These are phyloP conservation scores for Cactoblastis cactorum DNA, from an alignment of 2,888 invertebrate genomes.

Conservation along the genomic window DNA sequence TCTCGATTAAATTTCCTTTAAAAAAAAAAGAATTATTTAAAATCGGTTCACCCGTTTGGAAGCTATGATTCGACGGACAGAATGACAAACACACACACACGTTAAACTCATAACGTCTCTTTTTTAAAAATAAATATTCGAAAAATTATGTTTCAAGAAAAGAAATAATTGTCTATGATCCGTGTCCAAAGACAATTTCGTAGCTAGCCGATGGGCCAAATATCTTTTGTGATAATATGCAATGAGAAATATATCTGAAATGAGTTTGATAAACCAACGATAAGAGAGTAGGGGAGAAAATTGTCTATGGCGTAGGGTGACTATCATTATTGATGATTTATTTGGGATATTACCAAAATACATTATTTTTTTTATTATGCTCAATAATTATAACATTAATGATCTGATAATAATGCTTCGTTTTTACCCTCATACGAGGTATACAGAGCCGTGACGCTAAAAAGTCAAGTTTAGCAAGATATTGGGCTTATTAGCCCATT, in stretches of 20 bases:
- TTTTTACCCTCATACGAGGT: too few relatives aligned
- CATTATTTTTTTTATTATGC: background rate
- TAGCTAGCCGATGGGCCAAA: conserved; percentile 17
- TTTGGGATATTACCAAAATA: background rate
- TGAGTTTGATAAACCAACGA: conserved; percentile 34
- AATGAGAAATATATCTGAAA: conserved; percentile 47
- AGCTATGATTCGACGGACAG: too few relatives aligned
- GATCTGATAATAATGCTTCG: too few relatives aligned
- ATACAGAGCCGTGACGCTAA: too few relatives aligned
- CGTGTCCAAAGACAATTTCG: background rate
- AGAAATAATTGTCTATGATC: background rate
- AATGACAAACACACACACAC: too few relatives aligned
- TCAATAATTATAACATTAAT: too few relatives aligned
- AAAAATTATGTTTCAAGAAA: background rate
- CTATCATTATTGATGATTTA: conserved; percentile 24
- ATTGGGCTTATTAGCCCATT: too few relatives aligned
- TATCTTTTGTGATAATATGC: conserved; percentile 49
- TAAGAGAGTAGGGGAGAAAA: conserved; percentile 44
- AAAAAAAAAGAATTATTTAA: too few relatives aligned
- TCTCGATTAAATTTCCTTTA: too few relatives aligned
- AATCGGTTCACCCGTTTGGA: too few relatives aligned
- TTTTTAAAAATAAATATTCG: background rate
- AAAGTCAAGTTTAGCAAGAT: too few relatives aligned
- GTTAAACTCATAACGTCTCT: too few relatives aligned
- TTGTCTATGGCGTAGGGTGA: conserved; percentile 34